A percentile compares a stretch with the other conserved stretches of the same genome.
phyloP scores from a whole-genome alignment of 2,113 vertebrate species.

The Ceuthmochares aereus region DNA sequence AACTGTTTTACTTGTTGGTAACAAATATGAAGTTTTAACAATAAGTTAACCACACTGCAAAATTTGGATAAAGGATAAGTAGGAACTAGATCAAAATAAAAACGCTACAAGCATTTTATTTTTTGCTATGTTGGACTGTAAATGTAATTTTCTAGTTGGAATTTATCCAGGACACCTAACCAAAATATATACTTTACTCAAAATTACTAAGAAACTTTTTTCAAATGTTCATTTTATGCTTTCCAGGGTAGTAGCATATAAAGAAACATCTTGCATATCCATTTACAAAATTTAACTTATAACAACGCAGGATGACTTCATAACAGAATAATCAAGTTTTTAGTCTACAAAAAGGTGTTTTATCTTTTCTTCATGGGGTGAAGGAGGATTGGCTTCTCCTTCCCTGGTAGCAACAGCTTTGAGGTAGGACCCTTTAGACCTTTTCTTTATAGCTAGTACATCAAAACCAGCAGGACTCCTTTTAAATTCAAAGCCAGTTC shows the following conservation, averaged over 20 bases:
- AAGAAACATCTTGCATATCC: not conserved
- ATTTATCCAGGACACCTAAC: not conserved
- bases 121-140: not conserved
- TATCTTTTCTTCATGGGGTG: not conserved
- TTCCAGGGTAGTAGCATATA: not conserved
- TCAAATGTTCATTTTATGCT: not conserved
- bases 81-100: not conserved
- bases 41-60: not conserved
- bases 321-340: not conserved
- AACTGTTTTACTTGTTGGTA: not conserved
- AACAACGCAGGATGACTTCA: not conserved
- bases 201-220: not conserved
- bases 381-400: not conserved
- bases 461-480: not conserved
- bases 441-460: not conserved
- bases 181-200: not conserved
- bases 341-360: not conserved
- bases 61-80: not conserved
- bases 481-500: not conserved
- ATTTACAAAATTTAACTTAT: not conserved
- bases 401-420: not conserved
- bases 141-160: slow-evolving; percentile 20
- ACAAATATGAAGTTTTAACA: not conserved
- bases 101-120: not conserved
- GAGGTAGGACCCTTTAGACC: not conserved